A percentile compares a stretch with the other conserved stretches of the same genome.
These are phyloP conservation scores for Folsomia manolachei DNA, from an alignment of 2,888 invertebrate species.

Conservation along the genomic window DNA sequence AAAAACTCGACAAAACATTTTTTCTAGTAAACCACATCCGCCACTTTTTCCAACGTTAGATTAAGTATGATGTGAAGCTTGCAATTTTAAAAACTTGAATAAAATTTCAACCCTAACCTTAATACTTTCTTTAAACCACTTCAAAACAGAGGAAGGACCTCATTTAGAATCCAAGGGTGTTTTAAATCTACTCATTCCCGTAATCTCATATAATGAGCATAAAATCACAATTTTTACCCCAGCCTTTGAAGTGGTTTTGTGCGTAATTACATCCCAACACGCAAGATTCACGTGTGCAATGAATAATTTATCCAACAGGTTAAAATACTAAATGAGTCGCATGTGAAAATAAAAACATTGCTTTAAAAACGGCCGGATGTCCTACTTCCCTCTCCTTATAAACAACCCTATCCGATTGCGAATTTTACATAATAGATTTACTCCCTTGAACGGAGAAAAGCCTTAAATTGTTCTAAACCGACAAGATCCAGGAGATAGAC, in stretches of 20 bases:
- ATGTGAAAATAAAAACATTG: background rate
- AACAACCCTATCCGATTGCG: too few species aligned
- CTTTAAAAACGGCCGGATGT: background rate
- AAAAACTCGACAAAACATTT: too few species aligned
- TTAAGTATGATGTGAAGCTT: too few species aligned
- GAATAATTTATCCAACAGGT: background rate
- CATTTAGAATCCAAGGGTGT: background rate
- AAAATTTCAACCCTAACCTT: too few species aligned
- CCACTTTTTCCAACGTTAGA: too few species aligned
- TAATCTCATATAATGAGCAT: background rate
- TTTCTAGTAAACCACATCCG: background rate
- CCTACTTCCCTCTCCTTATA: background rate
- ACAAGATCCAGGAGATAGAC: background rate
- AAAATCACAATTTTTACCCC: background rate
- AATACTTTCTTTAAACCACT: background rate
- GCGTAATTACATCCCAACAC: background rate
- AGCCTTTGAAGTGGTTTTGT: background rate
- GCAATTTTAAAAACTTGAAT: too few species aligned
- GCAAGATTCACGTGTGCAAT: background rate
- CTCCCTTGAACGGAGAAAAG: too few species aligned
- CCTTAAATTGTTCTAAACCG: background rate
- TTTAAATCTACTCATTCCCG: background rate
- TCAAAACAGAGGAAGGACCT: background rate
- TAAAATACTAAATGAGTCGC: background rate
- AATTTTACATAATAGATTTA: too few species aligned